These are phyloP conservation scores for Porites lutea DNA, from an alignment of 64 coral and sea anemone genomes.

Conservation along the genomic window DNA sequence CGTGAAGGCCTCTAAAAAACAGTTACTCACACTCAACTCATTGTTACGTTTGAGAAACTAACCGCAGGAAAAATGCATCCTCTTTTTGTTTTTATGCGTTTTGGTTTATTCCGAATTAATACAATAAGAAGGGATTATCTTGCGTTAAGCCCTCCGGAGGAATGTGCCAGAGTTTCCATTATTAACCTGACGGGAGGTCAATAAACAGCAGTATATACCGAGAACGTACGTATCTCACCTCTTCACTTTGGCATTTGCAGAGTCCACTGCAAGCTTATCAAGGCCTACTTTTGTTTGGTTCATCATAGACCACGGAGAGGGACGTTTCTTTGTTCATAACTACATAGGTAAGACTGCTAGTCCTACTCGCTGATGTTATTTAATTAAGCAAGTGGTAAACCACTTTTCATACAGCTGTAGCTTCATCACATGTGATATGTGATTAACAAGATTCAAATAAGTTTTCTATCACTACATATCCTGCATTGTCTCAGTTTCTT, in stretches of 20 bases:
- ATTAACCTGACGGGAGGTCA: not conserved
- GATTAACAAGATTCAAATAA: too few relatives aligned
- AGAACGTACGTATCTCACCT: not conserved
- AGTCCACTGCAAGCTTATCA: too few relatives aligned
- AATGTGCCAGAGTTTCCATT: not conserved
- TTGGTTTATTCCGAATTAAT: not conserved
- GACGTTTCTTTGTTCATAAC: too few relatives aligned
- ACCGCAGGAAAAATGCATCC: not conserved
- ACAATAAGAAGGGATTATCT: conserved; percentile 4
- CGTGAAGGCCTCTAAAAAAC: not conserved
- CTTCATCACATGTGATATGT: too few relatives aligned
- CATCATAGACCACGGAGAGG: too few relatives aligned
- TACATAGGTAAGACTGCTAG: too few relatives aligned
- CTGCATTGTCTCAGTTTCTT: too few relatives aligned
- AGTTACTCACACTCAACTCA: not conserved
- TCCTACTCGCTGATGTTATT: too few relatives aligned
- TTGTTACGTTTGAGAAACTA: not conserved
- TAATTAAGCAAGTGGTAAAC: too few relatives aligned
- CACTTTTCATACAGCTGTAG: too few relatives aligned
- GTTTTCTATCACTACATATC: too few relatives aligned
- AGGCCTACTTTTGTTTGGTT: too few relatives aligned
- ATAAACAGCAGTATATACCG: not conserved
- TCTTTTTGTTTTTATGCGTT: not conserved
- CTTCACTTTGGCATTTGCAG: not conserved
- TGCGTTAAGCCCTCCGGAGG: not conserved